phyloP scores from a whole-genome alignment of 2,113 vertebrate genomes.

The Peromyscus leucopus region DNA sequence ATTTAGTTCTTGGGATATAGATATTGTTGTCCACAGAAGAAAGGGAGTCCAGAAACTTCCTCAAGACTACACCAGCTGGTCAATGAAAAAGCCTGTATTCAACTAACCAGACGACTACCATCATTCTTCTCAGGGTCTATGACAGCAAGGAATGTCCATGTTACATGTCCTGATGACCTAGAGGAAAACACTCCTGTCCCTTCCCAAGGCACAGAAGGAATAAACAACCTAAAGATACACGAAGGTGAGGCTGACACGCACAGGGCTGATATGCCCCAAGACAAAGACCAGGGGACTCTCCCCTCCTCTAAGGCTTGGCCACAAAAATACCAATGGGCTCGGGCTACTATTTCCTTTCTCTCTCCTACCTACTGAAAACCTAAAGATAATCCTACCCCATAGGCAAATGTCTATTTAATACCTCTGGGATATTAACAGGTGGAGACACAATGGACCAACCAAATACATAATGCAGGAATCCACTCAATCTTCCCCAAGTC shows the following conservation, averaged over 20 bases:
- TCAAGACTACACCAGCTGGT: not conserved
- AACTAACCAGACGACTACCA: constrained; percentile 21
- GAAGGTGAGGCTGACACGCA: not conserved
- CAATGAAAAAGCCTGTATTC: constrained; percentile 14
- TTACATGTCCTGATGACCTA: not conserved
- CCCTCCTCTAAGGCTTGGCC: not conserved
- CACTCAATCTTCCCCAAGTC: constrained; percentile 13
- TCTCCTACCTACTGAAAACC: constrained; percentile 41
- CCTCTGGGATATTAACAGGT: not conserved
- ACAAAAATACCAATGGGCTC: constrained; percentile 23
- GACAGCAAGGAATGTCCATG: constrained; percentile 41
- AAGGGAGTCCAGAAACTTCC: constrained; percentile 39
- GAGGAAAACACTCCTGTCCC: constrained; percentile 34
- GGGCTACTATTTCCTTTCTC: not conserved
- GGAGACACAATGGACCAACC: not conserved
- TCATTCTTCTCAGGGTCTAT: constrained; percentile 35
- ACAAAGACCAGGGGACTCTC: constrained; percentile 3
- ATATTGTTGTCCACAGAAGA: constrained; percentile 11
- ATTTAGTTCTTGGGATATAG: constrained; percentile 7
- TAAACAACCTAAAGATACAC: not conserved
- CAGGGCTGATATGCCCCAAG: not conserved
- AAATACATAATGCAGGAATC: constrained; percentile 38
- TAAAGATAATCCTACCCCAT: constrained; percentile 17
- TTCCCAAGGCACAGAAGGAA: constrained; percentile 24
- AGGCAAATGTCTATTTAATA: not conserved